Conservation (phyloP, 2,888 invertebrate genomes). For the Aphodius granarius region DNA sequence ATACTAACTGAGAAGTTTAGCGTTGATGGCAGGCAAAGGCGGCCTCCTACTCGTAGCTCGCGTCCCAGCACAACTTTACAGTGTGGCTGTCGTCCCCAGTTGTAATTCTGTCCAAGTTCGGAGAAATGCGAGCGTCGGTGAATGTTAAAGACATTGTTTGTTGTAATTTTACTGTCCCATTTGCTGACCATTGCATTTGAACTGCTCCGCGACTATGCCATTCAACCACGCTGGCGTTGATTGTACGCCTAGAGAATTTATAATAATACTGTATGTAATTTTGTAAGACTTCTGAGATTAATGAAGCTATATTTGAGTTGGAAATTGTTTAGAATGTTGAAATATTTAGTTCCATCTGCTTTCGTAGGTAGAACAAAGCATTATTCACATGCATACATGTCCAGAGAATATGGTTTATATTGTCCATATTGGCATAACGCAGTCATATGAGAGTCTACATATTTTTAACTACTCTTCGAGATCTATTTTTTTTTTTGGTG, state of each 20-base stretch:
- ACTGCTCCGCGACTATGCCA: neutral
- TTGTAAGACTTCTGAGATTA: neutral
- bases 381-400: no score
- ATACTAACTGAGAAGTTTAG: neutral
- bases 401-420: no score
- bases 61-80: neutral
- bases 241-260: neutral
- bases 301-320: neutral
- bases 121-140: slow-evolving; percentile 19
- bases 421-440: no score
- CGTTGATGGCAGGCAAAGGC: neutral
- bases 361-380: neutral
- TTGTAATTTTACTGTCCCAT: slow-evolving; percentile 30
- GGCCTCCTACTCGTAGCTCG: neutral
- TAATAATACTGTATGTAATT: neutral
- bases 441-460: no score
- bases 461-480: no score
- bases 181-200: slow-evolving; percentile 21
- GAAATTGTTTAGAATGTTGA: neutral
- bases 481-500: no score
- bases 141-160: slow-evolving; percentile 31
- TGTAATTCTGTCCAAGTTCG: neutral
- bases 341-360: neutral
- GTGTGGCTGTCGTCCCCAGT: neutral
- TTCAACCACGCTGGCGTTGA: neutral